phyloP scores from a whole-genome alignment of 2,113 vertebrate species.

The Perca schrenkii region DNA sequence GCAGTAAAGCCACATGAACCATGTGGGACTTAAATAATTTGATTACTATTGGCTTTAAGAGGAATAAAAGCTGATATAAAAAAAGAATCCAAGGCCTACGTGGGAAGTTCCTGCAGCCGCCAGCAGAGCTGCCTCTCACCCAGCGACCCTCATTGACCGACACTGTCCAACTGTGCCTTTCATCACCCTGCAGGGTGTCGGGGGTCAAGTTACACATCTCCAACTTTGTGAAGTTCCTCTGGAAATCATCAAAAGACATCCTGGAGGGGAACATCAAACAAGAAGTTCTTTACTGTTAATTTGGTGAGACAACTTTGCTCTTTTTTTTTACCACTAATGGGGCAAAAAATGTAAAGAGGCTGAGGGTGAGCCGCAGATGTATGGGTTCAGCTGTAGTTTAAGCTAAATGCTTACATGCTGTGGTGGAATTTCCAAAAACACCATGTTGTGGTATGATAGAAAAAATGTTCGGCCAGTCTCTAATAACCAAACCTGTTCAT shows the following conservation, averaged over 20 bases:
- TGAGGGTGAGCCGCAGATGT: neutral
- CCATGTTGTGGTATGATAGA: too few species aligned
- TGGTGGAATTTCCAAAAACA: too few species aligned
- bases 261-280: constrained; percentile 73
- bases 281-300: neutral
- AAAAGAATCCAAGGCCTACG: constrained; percentile 71
- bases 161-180: constrained; percentile 93
- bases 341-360: neutral
- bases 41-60: neutral
- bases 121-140: constrained; percentile 97
- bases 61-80: neutral
- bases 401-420: neutral
- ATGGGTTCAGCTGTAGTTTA: neutral
- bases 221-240: constrained; percentile 93
- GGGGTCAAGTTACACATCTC: constrained; percentile 99
- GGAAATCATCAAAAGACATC: constrained; percentile 96
- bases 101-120: constrained; percentile 96
- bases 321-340: neutral
- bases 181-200: constrained; percentile 89
- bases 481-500: too few species aligned
- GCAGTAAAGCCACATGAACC: neutral
- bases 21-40: neutral
- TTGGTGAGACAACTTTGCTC: neutral
- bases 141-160: constrained; percentile 95
- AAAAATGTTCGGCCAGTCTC: too few species aligned